Evolutionary conservation across 2,797 vertebrate genomes (phyloP).

Genomic region (Aphelocoma californica): DNA sequence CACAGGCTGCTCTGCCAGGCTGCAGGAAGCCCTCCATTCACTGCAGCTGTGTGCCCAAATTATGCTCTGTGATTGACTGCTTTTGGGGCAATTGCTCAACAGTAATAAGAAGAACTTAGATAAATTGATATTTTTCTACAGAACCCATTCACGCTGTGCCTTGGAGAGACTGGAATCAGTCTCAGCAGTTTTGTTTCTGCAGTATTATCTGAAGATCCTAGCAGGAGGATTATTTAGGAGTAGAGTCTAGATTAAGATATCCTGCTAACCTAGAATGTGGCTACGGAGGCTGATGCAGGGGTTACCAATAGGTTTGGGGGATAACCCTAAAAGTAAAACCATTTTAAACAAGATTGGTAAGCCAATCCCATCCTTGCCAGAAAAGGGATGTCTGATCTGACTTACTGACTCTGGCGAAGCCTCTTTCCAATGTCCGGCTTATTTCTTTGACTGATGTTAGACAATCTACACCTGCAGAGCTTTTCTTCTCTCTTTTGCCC

Average conservation of each 20-base stretch:
- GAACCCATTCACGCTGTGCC: background rate
- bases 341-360: background rate
- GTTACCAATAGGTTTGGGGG: background rate
- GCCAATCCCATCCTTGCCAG: background rate
- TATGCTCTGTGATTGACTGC: background rate
- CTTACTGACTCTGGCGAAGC: background rate
- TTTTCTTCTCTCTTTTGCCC: background rate
- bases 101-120: background rate
- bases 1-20: background rate
- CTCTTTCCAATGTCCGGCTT: background rate
- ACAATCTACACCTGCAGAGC: background rate
- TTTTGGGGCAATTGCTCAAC: background rate
- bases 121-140: background rate
- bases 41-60: background rate
- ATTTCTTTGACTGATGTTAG: background rate
- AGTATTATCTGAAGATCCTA: background rate
- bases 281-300: background rate
- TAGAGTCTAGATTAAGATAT: background rate
- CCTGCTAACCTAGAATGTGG: background rate
- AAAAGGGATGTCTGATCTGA: background rate
- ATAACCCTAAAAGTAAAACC: background rate
- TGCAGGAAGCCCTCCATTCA: background rate
- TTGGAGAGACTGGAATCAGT: background rate
- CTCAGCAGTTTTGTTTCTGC: background rate
- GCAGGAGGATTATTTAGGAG: background rate